phyloP scores from a whole-genome alignment of 30 jellyfish, hydroid and myxozoan genomes.

The Cassiopea xamachana region DNA sequence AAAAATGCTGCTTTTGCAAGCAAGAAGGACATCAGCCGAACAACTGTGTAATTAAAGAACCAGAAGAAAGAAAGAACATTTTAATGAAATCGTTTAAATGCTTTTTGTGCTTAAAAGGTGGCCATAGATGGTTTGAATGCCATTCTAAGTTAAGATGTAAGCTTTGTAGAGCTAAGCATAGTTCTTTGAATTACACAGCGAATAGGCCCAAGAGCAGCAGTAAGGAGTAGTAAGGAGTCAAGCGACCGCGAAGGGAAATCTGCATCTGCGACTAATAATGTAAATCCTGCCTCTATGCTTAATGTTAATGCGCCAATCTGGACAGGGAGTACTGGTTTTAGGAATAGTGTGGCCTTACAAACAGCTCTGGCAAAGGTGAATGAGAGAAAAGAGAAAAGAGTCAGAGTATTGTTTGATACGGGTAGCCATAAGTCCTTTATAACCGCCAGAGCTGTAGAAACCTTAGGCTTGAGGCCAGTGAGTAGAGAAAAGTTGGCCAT shows the following conservation, averaged over 20 bases:
- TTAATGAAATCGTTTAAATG: not conserved
- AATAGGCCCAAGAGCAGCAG: not conserved
- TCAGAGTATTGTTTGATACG: slow-evolving; percentile 17
- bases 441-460: not conserved
- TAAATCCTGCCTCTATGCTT: not conserved
- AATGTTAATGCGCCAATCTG: not conserved
- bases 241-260: not conserved
- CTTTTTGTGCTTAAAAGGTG: not conserved
- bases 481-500: not conserved
- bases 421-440: slow-evolving; percentile 34
- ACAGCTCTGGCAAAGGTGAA: slow-evolving; percentile 36
- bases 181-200: not conserved
- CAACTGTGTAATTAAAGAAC: not conserved
- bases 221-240: not conserved
- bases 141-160: not conserved
- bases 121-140: not conserved
- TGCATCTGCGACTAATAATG: not conserved
- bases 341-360: slow-evolving; percentile 36
- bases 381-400: slow-evolving; percentile 2
- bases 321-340: not conserved
- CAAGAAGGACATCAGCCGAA: not conserved
- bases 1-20: not conserved
- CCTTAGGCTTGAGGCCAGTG: not conserved
- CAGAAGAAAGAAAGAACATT: not conserved
- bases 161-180: not conserved